Conservation (phyloP, 2,888 invertebrate species). For the Nasonia oneida region DNA sequence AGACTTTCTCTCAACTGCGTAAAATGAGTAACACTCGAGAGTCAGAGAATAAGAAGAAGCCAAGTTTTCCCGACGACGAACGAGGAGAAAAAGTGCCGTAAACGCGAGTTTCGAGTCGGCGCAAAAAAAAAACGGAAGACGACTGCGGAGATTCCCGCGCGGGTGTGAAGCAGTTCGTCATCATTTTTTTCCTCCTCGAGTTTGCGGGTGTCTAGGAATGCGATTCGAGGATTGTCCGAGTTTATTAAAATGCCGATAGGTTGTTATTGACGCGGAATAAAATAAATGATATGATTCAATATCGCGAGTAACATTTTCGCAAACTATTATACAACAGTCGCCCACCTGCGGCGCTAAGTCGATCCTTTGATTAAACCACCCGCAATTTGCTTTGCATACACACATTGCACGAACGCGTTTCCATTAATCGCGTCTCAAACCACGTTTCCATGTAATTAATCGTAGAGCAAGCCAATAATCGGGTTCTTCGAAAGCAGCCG, state of each 20-base stretch:
- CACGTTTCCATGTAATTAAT: too few species aligned
- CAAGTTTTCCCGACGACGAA: neutral
- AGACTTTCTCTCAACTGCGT: conserved; percentile 37
- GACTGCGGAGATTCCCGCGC: neutral
- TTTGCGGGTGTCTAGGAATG: conserved; percentile 6
- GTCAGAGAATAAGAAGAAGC: neutral
- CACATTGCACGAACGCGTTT: neutral
- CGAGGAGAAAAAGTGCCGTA: neutral
- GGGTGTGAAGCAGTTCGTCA: neutral
- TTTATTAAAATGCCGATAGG: neutral
- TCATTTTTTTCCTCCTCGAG: neutral
- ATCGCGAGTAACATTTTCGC: neutral
- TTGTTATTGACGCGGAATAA: neutral
- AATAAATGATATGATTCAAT: too few species aligned
- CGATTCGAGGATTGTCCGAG: neutral
- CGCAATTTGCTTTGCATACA: neutral
- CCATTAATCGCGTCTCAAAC: neutral
- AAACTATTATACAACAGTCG: neutral
- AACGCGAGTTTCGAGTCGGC: neutral
- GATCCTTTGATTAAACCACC: neutral
- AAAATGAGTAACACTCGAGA: conserved; percentile 9
- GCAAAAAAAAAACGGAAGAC: neutral
- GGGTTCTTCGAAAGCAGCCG: neutral
- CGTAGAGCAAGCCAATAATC: neutral
- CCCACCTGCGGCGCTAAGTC: neutral